Evolutionary conservation across 2,888 invertebrate species (phyloP).

Genomic region (Cacoxenus indagator): DNA sequence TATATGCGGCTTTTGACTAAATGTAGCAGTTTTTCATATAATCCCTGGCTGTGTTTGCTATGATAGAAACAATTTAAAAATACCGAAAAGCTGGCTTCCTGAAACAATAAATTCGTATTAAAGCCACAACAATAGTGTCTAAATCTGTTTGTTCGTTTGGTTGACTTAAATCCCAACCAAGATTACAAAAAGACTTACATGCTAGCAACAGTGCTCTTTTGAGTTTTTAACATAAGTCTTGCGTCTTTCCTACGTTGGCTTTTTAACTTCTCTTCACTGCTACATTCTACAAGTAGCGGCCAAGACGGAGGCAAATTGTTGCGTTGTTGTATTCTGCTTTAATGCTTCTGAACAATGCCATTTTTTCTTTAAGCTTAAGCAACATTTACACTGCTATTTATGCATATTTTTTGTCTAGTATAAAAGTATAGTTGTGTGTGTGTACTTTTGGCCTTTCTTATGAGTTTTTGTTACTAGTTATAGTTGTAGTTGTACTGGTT

Average conservation of each 20-base stretch:
- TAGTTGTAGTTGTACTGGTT: neutral
- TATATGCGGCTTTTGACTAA: too few relatives aligned
- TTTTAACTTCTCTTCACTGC: too few relatives aligned
- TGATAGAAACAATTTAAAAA: neutral
- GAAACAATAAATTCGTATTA: neutral
- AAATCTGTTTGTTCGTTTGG: slow-evolving; percentile 1
- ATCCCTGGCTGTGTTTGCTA: too few relatives aligned
- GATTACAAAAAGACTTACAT: neutral
- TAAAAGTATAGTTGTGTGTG: neutral
- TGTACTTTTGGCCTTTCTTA: neutral
- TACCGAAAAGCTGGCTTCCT: neutral
- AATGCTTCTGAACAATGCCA: slow-evolving; percentile 2
- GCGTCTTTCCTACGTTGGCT: too few relatives aligned
- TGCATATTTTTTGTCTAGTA: neutral
- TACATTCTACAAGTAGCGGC: too few relatives aligned
- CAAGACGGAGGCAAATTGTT: too few relatives aligned
- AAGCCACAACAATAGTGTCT: neutral
- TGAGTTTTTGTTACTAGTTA: neutral
- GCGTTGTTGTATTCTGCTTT: slow-evolving; percentile 3
- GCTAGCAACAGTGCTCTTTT: neutral
- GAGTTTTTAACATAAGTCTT: neutral
- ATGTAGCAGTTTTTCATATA: too few relatives aligned
- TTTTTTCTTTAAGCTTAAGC: slow-evolving; percentile 2
- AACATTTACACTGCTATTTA: neutral
- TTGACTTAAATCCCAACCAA: neutral